Evolutionary conservation across 2,888 invertebrate genomes (phyloP).

Genomic region (Cybosia mesomella): DNA sequence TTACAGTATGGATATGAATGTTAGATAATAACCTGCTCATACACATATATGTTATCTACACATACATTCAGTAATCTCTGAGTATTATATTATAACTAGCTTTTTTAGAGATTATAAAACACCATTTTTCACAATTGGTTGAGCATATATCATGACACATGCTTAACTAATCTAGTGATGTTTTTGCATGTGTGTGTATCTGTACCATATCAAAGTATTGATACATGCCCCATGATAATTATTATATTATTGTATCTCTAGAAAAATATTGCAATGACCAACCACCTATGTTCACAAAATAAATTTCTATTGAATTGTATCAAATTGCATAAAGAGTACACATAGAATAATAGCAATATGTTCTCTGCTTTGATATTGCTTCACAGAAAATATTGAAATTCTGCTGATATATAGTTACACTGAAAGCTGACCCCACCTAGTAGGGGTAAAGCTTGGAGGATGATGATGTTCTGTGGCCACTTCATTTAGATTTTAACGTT

Average conservation of each 20-base stretch:
- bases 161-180: neutral
- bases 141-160: neutral
- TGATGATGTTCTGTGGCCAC: no score
- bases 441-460: no score
- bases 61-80: constrained; percentile 8
- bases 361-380: neutral
- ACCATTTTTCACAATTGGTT: constrained; percentile 3
- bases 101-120: neutral
- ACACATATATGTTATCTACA: neutral
- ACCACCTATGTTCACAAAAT: no score
- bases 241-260: no score
- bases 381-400: neutral
- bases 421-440: neutral
- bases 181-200: neutral
- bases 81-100: constrained; percentile 6
- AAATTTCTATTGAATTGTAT: no score
- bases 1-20: constrained; percentile 3
- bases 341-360: no score
- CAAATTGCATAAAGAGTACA: neutral
- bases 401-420: neutral
- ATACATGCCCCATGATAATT: no score
- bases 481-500: neutral
- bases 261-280: no score
- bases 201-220: neutral
- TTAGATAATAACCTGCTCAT: constrained; percentile 11